Evolutionary conservation across 2,113 vertebrate species (phyloP).

Genomic region (Cephalopholis sonnerati): DNA sequence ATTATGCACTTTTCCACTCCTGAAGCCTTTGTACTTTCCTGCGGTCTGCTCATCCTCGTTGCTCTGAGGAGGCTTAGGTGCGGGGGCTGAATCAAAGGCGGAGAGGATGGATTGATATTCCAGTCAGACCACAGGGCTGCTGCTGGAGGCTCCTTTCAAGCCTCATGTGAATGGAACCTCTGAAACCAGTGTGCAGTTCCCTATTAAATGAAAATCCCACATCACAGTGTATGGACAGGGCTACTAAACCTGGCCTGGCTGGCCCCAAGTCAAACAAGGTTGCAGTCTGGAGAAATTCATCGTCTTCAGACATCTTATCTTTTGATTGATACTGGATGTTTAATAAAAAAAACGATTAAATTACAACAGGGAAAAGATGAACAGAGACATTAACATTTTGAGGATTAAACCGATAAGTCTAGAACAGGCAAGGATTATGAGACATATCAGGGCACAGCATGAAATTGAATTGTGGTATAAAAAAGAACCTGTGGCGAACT

Average conservation of each 20-base stretch:
- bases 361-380: constrained; percentile 23
- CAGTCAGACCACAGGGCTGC: constrained; percentile 66
- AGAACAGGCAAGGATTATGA: constrained; percentile 3
- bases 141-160: constrained; percentile 67
- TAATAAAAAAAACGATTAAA: constrained; percentile 7
- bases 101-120: constrained; percentile 78
- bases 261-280: constrained; percentile 56
- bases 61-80: constrained; percentile 50
- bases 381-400: constrained; percentile 2
- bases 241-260: constrained; percentile 23
- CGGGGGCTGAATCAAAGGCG: constrained; percentile 65
- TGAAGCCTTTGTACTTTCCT: constrained; percentile 38
- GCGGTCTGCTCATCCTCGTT: constrained; percentile 49
- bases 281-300: constrained; percentile 27
- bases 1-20: constrained; percentile 22
- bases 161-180: constrained; percentile 60
- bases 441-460: constrained; percentile 25
- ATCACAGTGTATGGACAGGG: constrained; percentile 27
- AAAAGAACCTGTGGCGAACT: constrained; percentile 17
- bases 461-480: constrained; percentile 38
- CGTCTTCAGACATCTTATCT: background rate
- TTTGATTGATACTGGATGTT: constrained; percentile 25
- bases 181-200: constrained; percentile 52
- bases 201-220: constrained; percentile 61
- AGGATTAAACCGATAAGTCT: constrained; percentile 29